Percentiles rank a stretch among this genome's conserved stretches.
Conservation (phyloP, 2,797 vertebrate genomes). For the Chaenodraco wilsoni region DNA sequence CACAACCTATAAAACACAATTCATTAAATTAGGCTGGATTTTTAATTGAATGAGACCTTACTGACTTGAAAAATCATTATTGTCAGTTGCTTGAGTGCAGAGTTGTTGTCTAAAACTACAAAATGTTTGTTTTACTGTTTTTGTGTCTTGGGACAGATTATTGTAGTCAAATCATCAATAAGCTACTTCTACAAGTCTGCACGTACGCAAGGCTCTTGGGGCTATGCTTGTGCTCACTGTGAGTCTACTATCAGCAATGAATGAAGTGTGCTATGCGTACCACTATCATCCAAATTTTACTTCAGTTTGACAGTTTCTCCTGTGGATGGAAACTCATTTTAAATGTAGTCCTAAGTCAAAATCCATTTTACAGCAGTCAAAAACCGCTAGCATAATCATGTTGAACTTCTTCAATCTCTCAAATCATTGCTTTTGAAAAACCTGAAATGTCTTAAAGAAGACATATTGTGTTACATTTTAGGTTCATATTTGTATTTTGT, state of each 20-base stretch:
- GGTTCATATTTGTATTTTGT: too few species aligned
- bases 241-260: background rate
- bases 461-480: too few species aligned
- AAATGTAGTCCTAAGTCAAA: constrained; percentile 18
- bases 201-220: background rate
- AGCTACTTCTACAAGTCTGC: background rate
- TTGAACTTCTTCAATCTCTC: constrained; percentile 13
- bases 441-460: background rate
- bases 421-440: constrained; percentile 10
- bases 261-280: constrained; percentile 7
- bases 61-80: background rate
- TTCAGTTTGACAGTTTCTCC: constrained; percentile 11
- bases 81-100: background rate
- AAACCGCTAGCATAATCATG: background rate
- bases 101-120: background rate
- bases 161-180: background rate
- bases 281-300: constrained; percentile 1
- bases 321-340: constrained; percentile 21
- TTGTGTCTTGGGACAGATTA: background rate
- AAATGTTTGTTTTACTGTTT: constrained; percentile 5
- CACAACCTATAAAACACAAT: constrained; percentile 26
- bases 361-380: constrained; percentile 9
- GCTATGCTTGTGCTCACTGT: background rate
- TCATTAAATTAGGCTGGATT: constrained; percentile 38
- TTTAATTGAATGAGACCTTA: constrained; percentile 28